Evolutionary conservation across 2,888 invertebrate genomes (phyloP), one percentile per base, ranked within the genome.

Genomic region (Drosophila nigricruria): DNA sequence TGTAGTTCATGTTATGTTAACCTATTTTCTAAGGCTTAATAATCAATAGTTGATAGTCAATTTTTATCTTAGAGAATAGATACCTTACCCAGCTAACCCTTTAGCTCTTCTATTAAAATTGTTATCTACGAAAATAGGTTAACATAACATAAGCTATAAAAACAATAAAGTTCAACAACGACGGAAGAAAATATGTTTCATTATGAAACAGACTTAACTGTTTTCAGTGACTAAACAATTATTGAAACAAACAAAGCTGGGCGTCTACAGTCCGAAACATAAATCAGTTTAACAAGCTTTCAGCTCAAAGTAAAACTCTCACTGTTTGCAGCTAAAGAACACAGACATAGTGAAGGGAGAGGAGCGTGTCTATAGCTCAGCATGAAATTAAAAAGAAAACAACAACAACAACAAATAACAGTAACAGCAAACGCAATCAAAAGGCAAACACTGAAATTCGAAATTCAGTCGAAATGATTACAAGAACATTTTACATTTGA

Each of bases 401-500:
- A 12, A 42, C 12, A 42, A 23, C 42, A 20, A 20, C 20, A 42
- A 20, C 5, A 20, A 6, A 5, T 14, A 34, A 14, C 34, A 47
- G 10, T n/a, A 30, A n/a, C n/a, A 30, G 25, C 20, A 52, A 52
- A 68, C 57, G 34, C 53, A 72, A 74, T 58, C 43, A 70, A 59
- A 73, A 73, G 25, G 43, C 63, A 72, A 56, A n/a, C 20, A 16
- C 53, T 61, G 43, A 73, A 79, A 74, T 71, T 72, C 69, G 50
- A 74, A 80, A 74, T 70, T 77, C 71, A 82, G 73, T 73, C 70
- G 80, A 75, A 89, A 77, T 79, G 88, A 81, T 90, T 86, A 88
- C 87, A 88, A 88, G 87, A 88, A 90, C 90, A 88, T 86, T 85
- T 88, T 78, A 86, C 87, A 69, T 70, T 52, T 76, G 84, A 88